Evolutionary conservation across 2,888 invertebrate genomes (phyloP).

Genomic region (Agrotis exclamationis): DNA sequence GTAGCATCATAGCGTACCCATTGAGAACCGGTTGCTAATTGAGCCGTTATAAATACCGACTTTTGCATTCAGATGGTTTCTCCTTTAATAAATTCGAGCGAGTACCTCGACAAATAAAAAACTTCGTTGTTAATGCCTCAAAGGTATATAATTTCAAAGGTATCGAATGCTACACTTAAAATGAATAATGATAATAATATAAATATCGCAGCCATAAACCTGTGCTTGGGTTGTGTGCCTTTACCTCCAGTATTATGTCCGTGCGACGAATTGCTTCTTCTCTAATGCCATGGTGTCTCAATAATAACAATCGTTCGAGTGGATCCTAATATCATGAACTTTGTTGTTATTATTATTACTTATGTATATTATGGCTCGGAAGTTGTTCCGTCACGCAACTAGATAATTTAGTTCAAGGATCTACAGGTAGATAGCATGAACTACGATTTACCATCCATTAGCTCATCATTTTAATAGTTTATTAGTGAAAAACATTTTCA

Average conservation of each 20-base stretch:
- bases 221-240: slow-evolving; percentile 69
- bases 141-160: slow-evolving; percentile 74
- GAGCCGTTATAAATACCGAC: slow-evolving; percentile 76
- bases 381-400: slow-evolving; percentile 46
- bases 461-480: slow-evolving; percentile 26
- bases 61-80: slow-evolving; percentile 70
- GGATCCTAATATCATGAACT: slow-evolving; percentile 35
- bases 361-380: slow-evolving; percentile 26
- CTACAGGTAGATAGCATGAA: slow-evolving; percentile 19
- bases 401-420: slow-evolving; percentile 50
- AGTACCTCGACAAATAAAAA: slow-evolving; percentile 60
- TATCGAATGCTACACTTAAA: slow-evolving; percentile 78
- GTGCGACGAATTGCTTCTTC: slow-evolving; percentile 63
- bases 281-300: slow-evolving; percentile 58
- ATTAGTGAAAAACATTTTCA: slow-evolving; percentile 17
- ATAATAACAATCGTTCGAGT: slow-evolving; percentile 60
- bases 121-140: slow-evolving; percentile 65
- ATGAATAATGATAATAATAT: slow-evolving; percentile 77
- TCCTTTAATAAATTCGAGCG: slow-evolving; percentile 67
- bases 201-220: slow-evolving; percentile 72
- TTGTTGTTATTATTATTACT: slow-evolving; percentile 38
- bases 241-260: slow-evolving; percentile 49
- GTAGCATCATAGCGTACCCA: slow-evolving; percentile 70
- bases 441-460: slow-evolving; percentile 20
- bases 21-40: slow-evolving; percentile 76